Evolutionary conservation across 2,888 invertebrate species (phyloP).

Genomic region (Perdita meconis): DNA sequence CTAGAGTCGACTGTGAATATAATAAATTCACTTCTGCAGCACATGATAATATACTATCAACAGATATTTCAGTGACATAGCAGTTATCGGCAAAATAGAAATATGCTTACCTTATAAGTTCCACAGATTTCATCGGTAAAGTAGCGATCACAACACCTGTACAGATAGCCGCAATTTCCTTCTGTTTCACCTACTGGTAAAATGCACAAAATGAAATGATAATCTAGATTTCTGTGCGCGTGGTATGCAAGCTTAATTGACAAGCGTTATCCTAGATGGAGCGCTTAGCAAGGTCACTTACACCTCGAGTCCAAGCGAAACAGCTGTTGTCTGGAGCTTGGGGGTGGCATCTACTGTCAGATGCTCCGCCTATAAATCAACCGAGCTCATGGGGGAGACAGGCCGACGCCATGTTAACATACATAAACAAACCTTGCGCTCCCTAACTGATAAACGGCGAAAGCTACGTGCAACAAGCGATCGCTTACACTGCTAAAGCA

Average conservation of each 20-base stretch:
- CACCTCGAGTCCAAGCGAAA: constrained; percentile 51
- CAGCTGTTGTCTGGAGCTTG: constrained; percentile 75
- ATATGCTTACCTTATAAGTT: too few relatives aligned
- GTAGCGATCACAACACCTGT: too few relatives aligned
- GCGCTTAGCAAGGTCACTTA: neutral
- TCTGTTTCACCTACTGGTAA: too few relatives aligned
- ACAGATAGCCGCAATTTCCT: too few relatives aligned
- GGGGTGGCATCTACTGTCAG: constrained; percentile 82
- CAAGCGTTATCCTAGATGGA: constrained; percentile 22
- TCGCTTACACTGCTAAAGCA: constrained; percentile 17
- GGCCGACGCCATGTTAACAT: constrained; percentile 83
- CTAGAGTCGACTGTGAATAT: too few relatives aligned
- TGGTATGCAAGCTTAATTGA: neutral
- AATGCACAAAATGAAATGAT: too few relatives aligned
- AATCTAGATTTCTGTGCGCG: too few relatives aligned
- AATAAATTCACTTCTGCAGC: too few relatives aligned
- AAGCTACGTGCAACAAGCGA: constrained; percentile 73
- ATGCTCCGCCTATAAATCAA: constrained; percentile 84
- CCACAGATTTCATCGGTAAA: too few relatives aligned
- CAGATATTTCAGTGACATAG: too few relatives aligned
- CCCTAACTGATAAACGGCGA: constrained; percentile 79
- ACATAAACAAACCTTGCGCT: constrained; percentile 81
- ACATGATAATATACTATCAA: too few relatives aligned
- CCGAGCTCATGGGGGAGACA: constrained; percentile 77
- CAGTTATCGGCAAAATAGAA: too few relatives aligned